Evolutionary conservation across 2,797 vertebrate species (phyloP).

Genomic region (Poecilia velifera): DNA sequence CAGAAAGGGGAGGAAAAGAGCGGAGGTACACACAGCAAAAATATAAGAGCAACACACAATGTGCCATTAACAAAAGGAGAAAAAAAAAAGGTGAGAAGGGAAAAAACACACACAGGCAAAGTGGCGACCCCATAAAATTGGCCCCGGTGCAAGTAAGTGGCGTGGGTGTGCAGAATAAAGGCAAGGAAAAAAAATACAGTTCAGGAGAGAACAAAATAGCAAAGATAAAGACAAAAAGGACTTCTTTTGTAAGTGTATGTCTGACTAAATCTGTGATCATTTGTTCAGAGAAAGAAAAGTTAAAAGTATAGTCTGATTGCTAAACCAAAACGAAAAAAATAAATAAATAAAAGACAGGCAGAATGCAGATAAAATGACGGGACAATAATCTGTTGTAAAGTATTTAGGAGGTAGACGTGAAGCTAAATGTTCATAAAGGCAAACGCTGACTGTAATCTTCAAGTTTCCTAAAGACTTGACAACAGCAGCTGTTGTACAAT

Average conservation of each 20-base stretch:
- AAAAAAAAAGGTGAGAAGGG: conserved; percentile 23
- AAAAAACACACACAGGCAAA: conserved; percentile 52
- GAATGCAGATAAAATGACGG: neutral
- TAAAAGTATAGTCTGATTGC: conserved; percentile 8
- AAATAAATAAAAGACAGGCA: conserved; percentile 1
- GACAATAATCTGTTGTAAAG: neutral
- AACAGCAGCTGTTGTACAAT: neutral
- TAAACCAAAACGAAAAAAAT: conserved; percentile 1
- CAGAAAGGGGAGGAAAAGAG: conserved; percentile 56
- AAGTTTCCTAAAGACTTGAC: neutral
- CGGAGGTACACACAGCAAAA: conserved; percentile 44
- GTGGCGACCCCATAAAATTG: conserved; percentile 57
- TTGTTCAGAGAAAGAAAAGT: conserved; percentile 18
- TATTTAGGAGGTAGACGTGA: conserved; percentile 1
- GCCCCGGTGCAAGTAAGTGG: conserved; percentile 42
- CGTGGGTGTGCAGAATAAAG: conserved; percentile 30
- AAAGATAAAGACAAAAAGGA: conserved; percentile 21
- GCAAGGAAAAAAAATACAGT: neutral
- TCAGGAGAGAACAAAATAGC: conserved; percentile 21
- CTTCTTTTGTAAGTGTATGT: conserved; percentile 18
- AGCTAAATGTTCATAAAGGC: neutral
- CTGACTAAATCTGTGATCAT: conserved; percentile 30
- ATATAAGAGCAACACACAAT: conserved; percentile 47
- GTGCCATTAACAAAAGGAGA: conserved; percentile 54
- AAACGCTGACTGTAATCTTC: neutral